A percentile compares a stretch with the other conserved stretches of the same genome.
Evolutionary conservation across 2,113 vertebrate species (phyloP).

Genomic region (Notothenia coriiceps): DNA sequence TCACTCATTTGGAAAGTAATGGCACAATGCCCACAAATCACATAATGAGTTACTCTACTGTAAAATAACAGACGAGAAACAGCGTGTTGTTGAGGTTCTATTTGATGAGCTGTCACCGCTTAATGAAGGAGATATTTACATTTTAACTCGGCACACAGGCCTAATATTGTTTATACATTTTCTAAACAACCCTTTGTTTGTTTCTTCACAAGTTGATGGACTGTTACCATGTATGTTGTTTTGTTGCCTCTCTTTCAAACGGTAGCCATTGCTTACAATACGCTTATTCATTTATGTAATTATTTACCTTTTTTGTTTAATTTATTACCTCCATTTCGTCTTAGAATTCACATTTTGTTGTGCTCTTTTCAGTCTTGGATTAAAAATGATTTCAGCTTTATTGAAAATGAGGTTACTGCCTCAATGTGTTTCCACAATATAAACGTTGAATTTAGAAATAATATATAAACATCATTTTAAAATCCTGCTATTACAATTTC

Average conservation of each 20-base stretch:
- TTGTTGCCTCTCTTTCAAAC: background rate
- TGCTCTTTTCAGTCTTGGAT: too few relatives aligned
- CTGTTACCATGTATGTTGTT: too few relatives aligned
- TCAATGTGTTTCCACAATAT: too few relatives aligned
- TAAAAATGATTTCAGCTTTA: too few relatives aligned
- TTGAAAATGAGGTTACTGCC: too few relatives aligned
- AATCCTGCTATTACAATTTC: background rate
- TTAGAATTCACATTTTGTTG: too few relatives aligned
- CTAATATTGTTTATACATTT: background rate
- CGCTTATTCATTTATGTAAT: too few relatives aligned
- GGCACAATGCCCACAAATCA: constrained; percentile 57
- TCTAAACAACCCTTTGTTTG: background rate
- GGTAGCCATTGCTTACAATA: background rate
- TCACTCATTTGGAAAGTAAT: constrained; percentile 73
- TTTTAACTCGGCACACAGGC: background rate
- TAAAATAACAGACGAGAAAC: constrained; percentile 53
- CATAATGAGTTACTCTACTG: constrained; percentile 73
- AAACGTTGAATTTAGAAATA: too few relatives aligned
- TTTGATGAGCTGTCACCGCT: background rate
- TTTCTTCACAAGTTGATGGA: background rate
- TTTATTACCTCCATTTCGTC: too few relatives aligned
- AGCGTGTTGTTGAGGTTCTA: constrained; percentile 7
- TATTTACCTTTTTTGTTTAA: too few relatives aligned
- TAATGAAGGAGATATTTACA: background rate
- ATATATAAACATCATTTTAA: background rate